A percentile compares a stretch with the other conserved stretches of the same genome.
Conservation (phyloP, 2,797 vertebrate genomes). For the Oryzias sinensis region DNA sequence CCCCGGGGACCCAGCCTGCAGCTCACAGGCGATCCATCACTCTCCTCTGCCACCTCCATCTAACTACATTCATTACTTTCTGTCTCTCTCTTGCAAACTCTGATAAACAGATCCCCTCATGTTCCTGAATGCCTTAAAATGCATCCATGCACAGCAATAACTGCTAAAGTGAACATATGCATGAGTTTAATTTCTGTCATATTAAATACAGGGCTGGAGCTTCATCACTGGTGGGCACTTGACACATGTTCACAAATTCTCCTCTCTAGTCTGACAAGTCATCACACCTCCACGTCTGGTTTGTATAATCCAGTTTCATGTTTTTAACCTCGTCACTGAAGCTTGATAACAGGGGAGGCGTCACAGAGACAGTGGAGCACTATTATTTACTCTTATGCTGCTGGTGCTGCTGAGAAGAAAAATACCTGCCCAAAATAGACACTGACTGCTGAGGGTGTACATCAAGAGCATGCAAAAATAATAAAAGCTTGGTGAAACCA, state of each 20-base stretch:
- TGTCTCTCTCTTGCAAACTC: constrained; percentile 9
- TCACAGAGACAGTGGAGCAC: constrained; percentile 33
- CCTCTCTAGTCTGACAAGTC: constrained; percentile 49
- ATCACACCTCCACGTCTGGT: constrained; percentile 66
- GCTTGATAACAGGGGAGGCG: constrained; percentile 55
- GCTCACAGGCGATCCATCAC: constrained; percentile 64
- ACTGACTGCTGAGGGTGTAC: not conserved
- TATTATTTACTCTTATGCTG: constrained; percentile 47
- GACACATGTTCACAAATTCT: constrained; percentile 62
- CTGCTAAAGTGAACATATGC: constrained; percentile 23
- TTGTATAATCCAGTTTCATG: constrained; percentile 56
- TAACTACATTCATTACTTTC: constrained; percentile 51
- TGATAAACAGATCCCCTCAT: constrained; percentile 9
- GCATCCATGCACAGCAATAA: constrained; percentile 33
- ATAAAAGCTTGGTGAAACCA: no score
- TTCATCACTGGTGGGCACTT: constrained; percentile 44
- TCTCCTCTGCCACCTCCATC: constrained; percentile 57
- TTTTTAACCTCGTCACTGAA: constrained; percentile 51
- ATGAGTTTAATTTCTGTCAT: constrained; percentile 27
- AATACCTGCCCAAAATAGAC: constrained; percentile 21
- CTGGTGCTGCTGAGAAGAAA: constrained; percentile 7
- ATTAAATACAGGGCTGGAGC: constrained; percentile 10
- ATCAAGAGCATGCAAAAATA: not conserved
- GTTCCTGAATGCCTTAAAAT: constrained; percentile 22
- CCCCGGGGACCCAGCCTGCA: constrained; percentile 62